Base-by-base conservation (phyloP, 2,113 vertebrate genomes). In the Prunella fulvescens region DNA sequence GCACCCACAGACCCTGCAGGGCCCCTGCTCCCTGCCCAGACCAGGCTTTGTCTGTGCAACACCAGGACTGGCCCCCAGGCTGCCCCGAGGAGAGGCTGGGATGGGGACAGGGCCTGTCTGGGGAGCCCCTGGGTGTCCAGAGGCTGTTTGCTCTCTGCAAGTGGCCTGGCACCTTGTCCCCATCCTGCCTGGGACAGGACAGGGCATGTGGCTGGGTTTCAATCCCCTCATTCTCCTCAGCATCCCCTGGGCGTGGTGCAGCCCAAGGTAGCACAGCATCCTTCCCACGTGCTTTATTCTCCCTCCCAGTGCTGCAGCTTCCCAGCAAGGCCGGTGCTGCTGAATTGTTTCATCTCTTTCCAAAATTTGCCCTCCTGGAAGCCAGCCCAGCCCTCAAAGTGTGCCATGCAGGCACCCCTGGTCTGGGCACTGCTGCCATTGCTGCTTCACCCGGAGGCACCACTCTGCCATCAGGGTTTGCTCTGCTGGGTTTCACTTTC, bases 291-390 rank as follows among this genome's bases (percentile, higher is more conserved):
- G 31, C 71, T 91, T 90, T 61, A 28, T 62, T 71, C 45, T 77
- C 60, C 33, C 35, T 86, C 54, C 45, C 3, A 1, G 9, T 2
- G 22, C 78, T 12, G 22, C 2, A 22, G n/a, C 45, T n/a, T 76
- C 58, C 42, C 3, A 6, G 45, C 0, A 8, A 61, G 57, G 84
- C n/a, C 0, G 0, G 12, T 48, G 73, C 47, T 61, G 69, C 45
- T 1, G 1, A 66, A 61, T 45, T 65, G 19, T 66, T 89, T 72
- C 51, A 40, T 39, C 51, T 66, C 45, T 44, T 86, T 42, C 88
- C 81, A 60, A 86, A 64, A 4, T 3, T 13, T 12, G 2, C 11
- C 62, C 3, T 0, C 12, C 53, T 65, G 66, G 66, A 37, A 69
- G 62, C 35, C 65, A 72, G 73, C 57, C 37, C 61, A 62, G 70